phyloP scores from a whole-genome alignment of 2,113 vertebrate genomes.

The Bos javanicus region DNA sequence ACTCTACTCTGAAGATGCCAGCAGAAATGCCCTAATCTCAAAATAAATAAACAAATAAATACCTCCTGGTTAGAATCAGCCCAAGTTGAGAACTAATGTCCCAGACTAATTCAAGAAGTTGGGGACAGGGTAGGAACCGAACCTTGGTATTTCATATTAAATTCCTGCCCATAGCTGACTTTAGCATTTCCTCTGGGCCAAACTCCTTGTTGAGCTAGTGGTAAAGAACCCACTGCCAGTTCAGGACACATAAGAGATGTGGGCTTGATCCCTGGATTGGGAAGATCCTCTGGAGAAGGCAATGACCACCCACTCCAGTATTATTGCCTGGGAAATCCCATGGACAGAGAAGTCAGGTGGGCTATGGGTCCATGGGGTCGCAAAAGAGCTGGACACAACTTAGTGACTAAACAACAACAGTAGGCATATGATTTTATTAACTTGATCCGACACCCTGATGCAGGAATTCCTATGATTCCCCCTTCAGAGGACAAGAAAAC shows the following conservation, averaged over 20 bases:
- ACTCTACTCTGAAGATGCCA: background rate
- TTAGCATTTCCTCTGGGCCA: background rate
- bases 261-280: background rate
- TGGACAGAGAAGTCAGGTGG: background rate
- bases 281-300: background rate
- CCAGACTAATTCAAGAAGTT: background rate
- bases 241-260: background rate
- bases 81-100: background rate
- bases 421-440: background rate
- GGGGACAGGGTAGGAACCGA: background rate
- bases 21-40: background rate
- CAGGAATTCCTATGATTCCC: background rate
- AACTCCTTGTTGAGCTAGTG: background rate
- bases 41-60: background rate
- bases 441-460: rapidly evolving
- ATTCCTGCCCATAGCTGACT: background rate
- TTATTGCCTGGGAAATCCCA: background rate
- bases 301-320: background rate
- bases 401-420: background rate
- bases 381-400: background rate
- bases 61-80: background rate
- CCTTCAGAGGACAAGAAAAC: background rate
- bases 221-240: background rate
- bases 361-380: background rate
- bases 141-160: background rate